Percentiles rank a stretch among this genome's conserved stretches.
phyloP scores from a whole-genome alignment of 53 echinoderm and acorn worm species.

The Hippasteria phrygiana region DNA sequence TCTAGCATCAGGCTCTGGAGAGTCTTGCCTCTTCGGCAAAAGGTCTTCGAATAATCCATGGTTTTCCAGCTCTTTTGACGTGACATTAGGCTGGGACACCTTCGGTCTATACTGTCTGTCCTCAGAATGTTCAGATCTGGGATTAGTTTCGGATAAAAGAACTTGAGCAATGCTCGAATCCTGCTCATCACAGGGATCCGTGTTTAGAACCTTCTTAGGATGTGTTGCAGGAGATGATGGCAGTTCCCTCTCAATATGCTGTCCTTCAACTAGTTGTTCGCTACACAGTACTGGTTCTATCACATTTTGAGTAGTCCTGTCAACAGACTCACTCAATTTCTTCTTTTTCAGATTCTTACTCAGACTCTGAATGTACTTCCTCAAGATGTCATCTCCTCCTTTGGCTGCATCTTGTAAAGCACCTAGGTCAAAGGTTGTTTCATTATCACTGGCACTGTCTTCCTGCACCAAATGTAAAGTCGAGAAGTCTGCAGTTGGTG shows the following conservation, averaged over 20 bases:
- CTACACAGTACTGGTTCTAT: neutral
- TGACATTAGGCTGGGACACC: constrained; percentile 63
- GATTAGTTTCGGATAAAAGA: neutral
- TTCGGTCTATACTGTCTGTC: constrained; percentile 44
- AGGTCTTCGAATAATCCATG: constrained; percentile 67
- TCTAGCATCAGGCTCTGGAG: neutral
- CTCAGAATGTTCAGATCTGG: neutral
- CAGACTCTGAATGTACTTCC: constrained; percentile 81
- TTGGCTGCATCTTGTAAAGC: constrained; percentile 86
- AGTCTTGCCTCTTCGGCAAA: neutral
- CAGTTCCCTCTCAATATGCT: neutral
- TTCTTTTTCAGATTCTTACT: constrained; percentile 72
- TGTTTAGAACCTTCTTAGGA: neutral
- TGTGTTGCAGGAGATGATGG: neutral
- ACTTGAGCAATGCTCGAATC: neutral
- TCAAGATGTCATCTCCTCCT: constrained; percentile 87
- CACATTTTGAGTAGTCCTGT: neutral
- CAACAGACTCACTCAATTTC: constrained; percentile 28
- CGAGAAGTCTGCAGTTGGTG: neutral
- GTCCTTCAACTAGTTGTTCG: neutral
- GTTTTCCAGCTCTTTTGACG: constrained; percentile 61
- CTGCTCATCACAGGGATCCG: neutral
- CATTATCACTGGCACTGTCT: constrained; percentile 1
- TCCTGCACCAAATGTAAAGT: neutral
- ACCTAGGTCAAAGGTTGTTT: constrained; percentile 80